Base-by-base conservation (phyloP, 2,113 vertebrate species). In the Dromas ardeola region DNA sequence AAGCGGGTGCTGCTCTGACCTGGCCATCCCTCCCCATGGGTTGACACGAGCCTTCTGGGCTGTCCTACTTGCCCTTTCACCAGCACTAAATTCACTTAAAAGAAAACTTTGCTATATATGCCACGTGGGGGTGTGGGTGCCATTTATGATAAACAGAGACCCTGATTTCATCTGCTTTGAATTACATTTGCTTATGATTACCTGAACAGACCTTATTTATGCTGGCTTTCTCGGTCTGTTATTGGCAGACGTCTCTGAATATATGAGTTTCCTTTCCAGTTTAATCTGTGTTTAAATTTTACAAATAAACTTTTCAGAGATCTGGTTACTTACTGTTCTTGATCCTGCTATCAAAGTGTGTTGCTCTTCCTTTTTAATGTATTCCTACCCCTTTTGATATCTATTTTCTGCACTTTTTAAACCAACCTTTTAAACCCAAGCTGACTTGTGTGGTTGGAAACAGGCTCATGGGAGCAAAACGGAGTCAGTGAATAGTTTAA, bases 141-240 rank as follows among this genome's bases (percentile, higher is more conserved):
- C 36, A 56, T 40, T 93, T 71, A 29, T 5, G 20, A 62, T 73
- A 87, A 95, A 94, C 67, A 90, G 59, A 71, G 38, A 13, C 62
- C 76, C 61, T 85, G 78, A 62, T 90, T 95, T 90, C 71, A 88
- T 93, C 81, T 94, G 74, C 78, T 88, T 88, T 86, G 70, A 82
- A 66, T 95, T 36, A 32, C 67, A 63, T 93, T 83, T 30, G 30
- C 62, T 59, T 88, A 13, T 78, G 78, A 83, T 96, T 97, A 96
- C 97, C 95, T 97, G 96, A 95, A 29, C 63, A 96, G 89, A 22
- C 63, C 84, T 42, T 87, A 73, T 94, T 96, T 90, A 25, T 73
- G 85, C 59, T 94, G 94, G 62, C 67, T 93, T 72, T 55, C 78
- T 77, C 67, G 30, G 81, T 20, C 81, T 95, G 23, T 27, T 87